Percentiles rank a stretch among this genome's conserved stretches.
Evolutionary conservation across 2,888 invertebrate species (phyloP).

Genomic region (Amphipyra berbera): DNA sequence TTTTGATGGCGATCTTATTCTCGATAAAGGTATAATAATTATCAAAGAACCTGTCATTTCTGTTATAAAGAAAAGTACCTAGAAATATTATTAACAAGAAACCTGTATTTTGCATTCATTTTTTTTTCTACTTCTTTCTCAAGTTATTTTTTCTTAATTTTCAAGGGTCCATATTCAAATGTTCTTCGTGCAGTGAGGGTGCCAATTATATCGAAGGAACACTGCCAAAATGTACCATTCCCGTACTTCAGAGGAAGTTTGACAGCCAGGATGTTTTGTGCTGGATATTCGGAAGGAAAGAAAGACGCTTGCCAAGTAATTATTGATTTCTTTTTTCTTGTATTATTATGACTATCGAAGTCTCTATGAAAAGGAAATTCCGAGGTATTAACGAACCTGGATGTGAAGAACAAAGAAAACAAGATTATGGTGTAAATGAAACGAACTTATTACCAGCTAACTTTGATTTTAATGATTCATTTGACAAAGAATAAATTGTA

Average conservation of each 20-base stretch:
- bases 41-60: too few species aligned
- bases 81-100: too few species aligned
- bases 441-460: too few species aligned
- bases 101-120: background rate
- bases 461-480: too few species aligned
- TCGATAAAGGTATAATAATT: too few species aligned
- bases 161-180: slow-evolving; percentile 81
- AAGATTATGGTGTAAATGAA: too few species aligned
- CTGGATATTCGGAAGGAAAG: slow-evolving; percentile 80
- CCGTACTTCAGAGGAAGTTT: slow-evolving; percentile 81
- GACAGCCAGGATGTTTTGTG: slow-evolving; percentile 85
- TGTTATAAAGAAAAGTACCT: too few species aligned
- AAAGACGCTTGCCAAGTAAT: slow-evolving; percentile 86
- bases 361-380: too few species aligned
- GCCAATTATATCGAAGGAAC: slow-evolving; percentile 81
- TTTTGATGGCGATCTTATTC: background rate
- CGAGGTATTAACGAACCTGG: too few species aligned
- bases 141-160: slow-evolving; percentile 7
- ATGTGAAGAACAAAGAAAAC: too few species aligned
- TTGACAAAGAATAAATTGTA: too few species aligned
- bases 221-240: slow-evolving; percentile 80
- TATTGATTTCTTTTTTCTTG: background rate
- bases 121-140: background rate
- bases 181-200: slow-evolving; percentile 80
- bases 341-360: too few species aligned